Percentiles rank a stretch among this genome's conserved stretches.
These are phyloP conservation scores for Trissoscelio sp. DNA, from an alignment of 2,888 invertebrate genomes.

Conservation along the genomic window DNA sequence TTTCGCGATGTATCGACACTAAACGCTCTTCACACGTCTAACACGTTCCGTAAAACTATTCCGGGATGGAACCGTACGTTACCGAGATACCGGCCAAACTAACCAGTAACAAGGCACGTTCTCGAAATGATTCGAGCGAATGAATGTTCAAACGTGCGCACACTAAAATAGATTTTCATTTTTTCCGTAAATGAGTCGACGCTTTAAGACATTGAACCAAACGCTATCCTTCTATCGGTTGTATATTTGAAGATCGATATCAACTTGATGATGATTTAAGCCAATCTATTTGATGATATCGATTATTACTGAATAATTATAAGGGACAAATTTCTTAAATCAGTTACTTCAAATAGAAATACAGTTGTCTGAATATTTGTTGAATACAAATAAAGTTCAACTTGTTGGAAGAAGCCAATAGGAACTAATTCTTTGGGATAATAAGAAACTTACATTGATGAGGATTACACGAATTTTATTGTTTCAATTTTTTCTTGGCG, in stretches of 20 bases:
- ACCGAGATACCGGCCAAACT: conserved; percentile 80
- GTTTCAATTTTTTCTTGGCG: no score
- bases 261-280: no score
- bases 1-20: conserved; percentile 40
- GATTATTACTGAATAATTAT: no score
- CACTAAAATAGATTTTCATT: conserved; percentile 79
- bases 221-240: conserved; percentile 22
- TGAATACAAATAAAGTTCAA: no score
- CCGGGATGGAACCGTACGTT: conserved; percentile 78
- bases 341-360: no score
- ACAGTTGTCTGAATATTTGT: no score
- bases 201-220: conserved; percentile 67
- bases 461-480: no score
- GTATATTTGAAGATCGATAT: not conserved
- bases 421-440: no score
- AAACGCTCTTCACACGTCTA: conserved; percentile 57
- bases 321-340: no score
- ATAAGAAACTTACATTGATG: no score
- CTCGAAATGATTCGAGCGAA: conserved; percentile 73
- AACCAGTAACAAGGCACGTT: conserved; percentile 72
- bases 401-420: no score
- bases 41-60: conserved; percentile 75
- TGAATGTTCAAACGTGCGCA: conserved; percentile 73
- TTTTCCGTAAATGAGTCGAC: conserved; percentile 75
- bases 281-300: no score